These are phyloP conservation scores for Ptilonorhynchus violaceus DNA, from an alignment of 2,113 vertebrate genomes.

Conservation along the genomic window DNA sequence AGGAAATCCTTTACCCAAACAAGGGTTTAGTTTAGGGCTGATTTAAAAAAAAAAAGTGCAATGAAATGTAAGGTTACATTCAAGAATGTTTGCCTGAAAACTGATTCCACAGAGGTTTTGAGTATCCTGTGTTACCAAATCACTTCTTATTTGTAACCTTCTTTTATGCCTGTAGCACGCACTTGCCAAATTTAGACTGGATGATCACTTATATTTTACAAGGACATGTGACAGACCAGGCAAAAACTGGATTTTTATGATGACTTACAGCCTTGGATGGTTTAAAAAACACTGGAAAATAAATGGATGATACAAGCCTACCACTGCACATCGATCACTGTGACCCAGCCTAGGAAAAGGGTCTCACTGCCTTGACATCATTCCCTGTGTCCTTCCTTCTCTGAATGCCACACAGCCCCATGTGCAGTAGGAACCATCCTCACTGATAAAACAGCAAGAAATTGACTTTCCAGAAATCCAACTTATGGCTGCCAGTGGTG, in stretches of 20 bases:
- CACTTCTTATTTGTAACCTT: not conserved
- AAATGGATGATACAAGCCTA: not conserved
- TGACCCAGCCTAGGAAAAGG: not conserved
- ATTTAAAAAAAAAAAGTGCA: not conserved
- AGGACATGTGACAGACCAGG: not conserved
- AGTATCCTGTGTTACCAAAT: not conserved
- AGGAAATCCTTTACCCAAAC: not conserved
- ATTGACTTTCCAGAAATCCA: not conserved
- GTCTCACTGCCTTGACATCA: not conserved
- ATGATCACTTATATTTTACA: not conserved
- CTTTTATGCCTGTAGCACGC: not conserved
- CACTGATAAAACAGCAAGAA: not conserved
- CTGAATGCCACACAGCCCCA: not conserved
- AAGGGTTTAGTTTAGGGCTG: not conserved
- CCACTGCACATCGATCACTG: not conserved
- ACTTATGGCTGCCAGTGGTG: not conserved
- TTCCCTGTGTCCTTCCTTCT: not conserved
- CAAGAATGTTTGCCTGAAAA: not conserved
- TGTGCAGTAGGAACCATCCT: not conserved
- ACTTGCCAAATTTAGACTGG: not conserved
- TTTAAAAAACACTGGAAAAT: not conserved
- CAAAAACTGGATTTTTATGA: not conserved
- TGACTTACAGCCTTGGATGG: not conserved
- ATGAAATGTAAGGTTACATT: not conserved
- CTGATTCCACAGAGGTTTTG: not conserved